A percentile compares a stretch with the other conserved stretches of the same genome.
phyloP scores from a whole-genome alignment of 2,797 vertebrate species.

The Cryptoblepharus egeriae region DNA sequence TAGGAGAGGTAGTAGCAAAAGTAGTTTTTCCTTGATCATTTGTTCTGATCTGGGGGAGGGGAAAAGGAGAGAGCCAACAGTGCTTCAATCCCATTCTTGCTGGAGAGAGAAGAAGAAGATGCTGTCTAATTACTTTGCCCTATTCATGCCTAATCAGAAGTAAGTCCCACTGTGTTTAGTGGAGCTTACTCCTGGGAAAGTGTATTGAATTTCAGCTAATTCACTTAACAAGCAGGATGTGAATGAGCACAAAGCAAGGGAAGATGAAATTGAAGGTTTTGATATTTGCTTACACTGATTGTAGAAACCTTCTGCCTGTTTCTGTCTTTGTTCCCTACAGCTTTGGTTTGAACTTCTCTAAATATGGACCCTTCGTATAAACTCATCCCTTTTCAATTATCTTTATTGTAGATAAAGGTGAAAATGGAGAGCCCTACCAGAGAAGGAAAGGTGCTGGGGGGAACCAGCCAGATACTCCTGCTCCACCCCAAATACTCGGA shows the following conservation, averaged over 20 bases:
- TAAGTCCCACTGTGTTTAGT: background rate
- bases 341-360: background rate
- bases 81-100: no score
- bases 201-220: no score
- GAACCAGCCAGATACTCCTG: constrained; percentile 45
- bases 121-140: background rate
- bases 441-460: constrained; percentile 74
- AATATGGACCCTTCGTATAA: rapidly evolving
- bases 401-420: constrained; percentile 83
- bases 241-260: no score
- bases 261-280: no score
- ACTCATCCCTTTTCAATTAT: background rate
- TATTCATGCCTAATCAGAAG: background rate
- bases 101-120: background rate
- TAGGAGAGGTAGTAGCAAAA: no score
- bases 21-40: no score
- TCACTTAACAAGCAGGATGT: no score
- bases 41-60: no score
- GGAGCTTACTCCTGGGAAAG: no score
- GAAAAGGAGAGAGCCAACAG: no score
- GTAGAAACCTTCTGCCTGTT: rapidly evolving
- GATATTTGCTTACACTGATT: background rate
- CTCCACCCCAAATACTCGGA: constrained; percentile 43
- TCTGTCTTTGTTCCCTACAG: background rate
- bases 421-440: constrained; percentile 91